Base-by-base conservation (phyloP, 2,888 invertebrate genomes). In the Trissolcus brochymenae region DNA sequence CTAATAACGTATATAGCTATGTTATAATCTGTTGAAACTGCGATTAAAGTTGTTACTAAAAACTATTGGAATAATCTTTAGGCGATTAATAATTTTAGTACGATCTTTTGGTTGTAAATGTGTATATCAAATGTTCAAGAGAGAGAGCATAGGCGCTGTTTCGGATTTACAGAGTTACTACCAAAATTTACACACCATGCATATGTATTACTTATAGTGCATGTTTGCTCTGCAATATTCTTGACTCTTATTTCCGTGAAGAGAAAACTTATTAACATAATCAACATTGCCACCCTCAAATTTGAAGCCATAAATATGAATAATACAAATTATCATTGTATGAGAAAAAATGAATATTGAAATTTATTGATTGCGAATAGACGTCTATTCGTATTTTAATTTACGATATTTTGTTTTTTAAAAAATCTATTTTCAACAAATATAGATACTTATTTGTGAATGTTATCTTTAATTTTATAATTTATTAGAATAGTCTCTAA, bases 211-310 rank as follows among this genome's bases (percentile, higher is more conserved):
- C 25, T 53, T 51, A 40, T 46, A 56, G 53, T 46, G 57, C 59
- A 64, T 46, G 49, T 64, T 57, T 71, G 64, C 61, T 53, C 21
- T 57, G 57, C 64, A 64, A 53, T 64, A 59, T 53, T 71, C 56
- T 41, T 19, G 2, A 50, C 19, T 56, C 62, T 62, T 71, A 71
- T 71, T 62, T 64, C 41, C 41, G 21, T 64, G 25, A 53, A 53
- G 71, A 57, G 64, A 41, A 46, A 35, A 49, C 62, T 64, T 64
- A 57, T 71, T 55, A 71, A 62, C 61, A 70, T 62, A 70, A 70
- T 62, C 70, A 55, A 67, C 61, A 70, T 49, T 29, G 35, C 35
- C 35, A 29, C 54, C 35, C 53, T 54, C 51, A 54, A 68, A 68
- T 60, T 46, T 25, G 51, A 46, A 41, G 54, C 43, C 46, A 59